Evolutionary conservation across 2,888 invertebrate species (phyloP), one percentile per base, ranked within the genome.

Genomic region (Dolichopus griseipennis): DNA sequence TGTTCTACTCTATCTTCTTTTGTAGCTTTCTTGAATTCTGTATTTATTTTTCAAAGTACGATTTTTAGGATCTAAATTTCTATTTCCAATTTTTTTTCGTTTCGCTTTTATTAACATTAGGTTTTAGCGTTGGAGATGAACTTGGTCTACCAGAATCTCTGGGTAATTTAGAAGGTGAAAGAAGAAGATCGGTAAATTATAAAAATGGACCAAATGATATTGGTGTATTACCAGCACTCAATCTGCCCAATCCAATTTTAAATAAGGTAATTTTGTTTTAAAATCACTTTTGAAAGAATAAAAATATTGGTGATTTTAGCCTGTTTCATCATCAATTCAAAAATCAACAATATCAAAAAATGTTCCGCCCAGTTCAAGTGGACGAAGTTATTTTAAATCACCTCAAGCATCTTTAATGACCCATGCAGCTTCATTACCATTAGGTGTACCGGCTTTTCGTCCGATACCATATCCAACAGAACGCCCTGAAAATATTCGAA

Each of bases 121-220:
- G 93, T 73, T 92, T 94, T 81, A 91, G 91, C 76, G 82, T 93
- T 20, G 93, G 93, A 20, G 93, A 94, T 76, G 93, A 93, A 78
- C 82, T 93, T 70, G 93, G 93, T 34, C 93, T 94, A 77, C 86
- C 87, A 72, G 91, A 94, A 76, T 92, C 93, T 0, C 79, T 93
- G 65, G 89, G 92, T 1, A 92, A 92, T 77, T 78, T 88, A 73
- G 92, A 93, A 76, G 85, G 86, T 64, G 87, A 87, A 73, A 85
- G 89, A 71, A 83, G 91, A 71, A 84, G 91, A 68, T 89, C 90
- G 0, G 85, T 88, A 68, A 85, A 81, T 76, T 78, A 85, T 68
- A 84, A 83, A 74, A 85, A 85, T 75, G 83, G 81, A 0, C 81
- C 83, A 7, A 83, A 84, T 68, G 78, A 83, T 73, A 73, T 79